A percentile compares a stretch with the other conserved stretches of the same genome.
Conservation (phyloP, 2,888 invertebrate genomes). For the Orthonychiurus folsomi region DNA sequence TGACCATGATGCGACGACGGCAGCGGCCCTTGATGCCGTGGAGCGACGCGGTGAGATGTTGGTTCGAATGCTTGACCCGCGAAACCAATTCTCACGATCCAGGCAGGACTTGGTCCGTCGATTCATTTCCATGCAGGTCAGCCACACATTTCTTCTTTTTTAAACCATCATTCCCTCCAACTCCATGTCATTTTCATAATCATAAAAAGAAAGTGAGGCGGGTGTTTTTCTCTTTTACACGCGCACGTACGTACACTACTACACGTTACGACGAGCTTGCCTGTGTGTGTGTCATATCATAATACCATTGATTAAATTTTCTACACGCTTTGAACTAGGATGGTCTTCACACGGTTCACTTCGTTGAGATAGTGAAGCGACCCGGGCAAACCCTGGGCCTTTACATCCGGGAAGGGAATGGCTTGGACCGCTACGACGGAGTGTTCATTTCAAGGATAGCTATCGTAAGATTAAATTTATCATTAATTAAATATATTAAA, state of each 20-base stretch:
- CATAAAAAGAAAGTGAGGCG: too few species aligned
- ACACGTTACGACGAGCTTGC: background rate
- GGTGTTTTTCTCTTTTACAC: too few species aligned
- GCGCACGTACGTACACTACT: too few species aligned
- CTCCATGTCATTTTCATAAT: too few species aligned
- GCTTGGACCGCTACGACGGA: constrained; percentile 86
- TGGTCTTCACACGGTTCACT: constrained; percentile 68
- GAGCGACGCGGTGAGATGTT: constrained; percentile 88
- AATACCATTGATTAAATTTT: too few species aligned
- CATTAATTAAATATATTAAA: too few species aligned
- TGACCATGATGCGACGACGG: constrained; percentile 86
- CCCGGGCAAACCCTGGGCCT: constrained; percentile 97
- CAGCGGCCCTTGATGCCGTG: constrained; percentile 76
- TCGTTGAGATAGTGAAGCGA: constrained; percentile 97
- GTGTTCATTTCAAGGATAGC: constrained; percentile 97
- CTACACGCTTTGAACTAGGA: too few species aligned
- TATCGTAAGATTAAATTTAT: too few species aligned
- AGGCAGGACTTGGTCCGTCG: constrained; percentile 80
- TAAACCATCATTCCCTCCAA: too few species aligned
- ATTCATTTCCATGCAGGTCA: constrained; percentile 69
- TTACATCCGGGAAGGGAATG: constrained; percentile 98
- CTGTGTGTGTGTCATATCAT: background rate
- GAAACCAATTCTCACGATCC: constrained; percentile 70
- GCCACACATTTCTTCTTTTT: too few species aligned
- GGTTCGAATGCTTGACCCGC: constrained; percentile 77